These are phyloP conservation scores for Tolmerus cingulatus DNA, from an alignment of 2,888 invertebrate genomes.

Conservation along the genomic window DNA sequence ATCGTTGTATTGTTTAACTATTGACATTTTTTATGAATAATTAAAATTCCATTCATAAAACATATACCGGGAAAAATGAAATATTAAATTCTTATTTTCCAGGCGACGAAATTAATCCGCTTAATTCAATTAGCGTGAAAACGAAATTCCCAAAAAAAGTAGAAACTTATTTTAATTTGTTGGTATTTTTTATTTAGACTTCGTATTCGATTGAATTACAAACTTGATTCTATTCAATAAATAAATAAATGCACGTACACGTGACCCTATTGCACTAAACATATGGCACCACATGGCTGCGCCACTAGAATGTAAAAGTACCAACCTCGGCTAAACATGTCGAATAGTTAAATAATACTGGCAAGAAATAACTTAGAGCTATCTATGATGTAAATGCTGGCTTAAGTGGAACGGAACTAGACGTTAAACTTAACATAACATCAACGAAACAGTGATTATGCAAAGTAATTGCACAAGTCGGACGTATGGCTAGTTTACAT, in stretches of 20 bases:
- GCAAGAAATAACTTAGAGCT: background rate
- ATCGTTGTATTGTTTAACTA: no score
- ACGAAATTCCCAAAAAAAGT: no score
- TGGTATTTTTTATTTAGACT: background rate
- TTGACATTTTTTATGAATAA: no score
- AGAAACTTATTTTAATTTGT: background rate
- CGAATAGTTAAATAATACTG: background rate
- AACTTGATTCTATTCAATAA: background rate
- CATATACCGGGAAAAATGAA: no score
- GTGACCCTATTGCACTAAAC: background rate
- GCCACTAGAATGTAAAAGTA: background rate
- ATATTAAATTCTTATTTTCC: no score
- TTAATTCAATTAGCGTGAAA: no score
- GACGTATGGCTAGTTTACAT: background rate
- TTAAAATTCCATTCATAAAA: no score
- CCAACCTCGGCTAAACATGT: background rate
- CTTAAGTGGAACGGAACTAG: background rate
- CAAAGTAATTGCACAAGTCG: background rate
- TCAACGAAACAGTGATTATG: background rate
- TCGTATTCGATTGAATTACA: conserved; percentile 25
- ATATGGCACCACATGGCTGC: background rate
- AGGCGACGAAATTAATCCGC: no score
- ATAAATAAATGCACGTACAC: background rate
- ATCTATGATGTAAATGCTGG: background rate
- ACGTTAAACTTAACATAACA: background rate